These are phyloP conservation scores for Penelope pileata DNA, from an alignment of 2,113 vertebrate species.

Conservation along the genomic window DNA sequence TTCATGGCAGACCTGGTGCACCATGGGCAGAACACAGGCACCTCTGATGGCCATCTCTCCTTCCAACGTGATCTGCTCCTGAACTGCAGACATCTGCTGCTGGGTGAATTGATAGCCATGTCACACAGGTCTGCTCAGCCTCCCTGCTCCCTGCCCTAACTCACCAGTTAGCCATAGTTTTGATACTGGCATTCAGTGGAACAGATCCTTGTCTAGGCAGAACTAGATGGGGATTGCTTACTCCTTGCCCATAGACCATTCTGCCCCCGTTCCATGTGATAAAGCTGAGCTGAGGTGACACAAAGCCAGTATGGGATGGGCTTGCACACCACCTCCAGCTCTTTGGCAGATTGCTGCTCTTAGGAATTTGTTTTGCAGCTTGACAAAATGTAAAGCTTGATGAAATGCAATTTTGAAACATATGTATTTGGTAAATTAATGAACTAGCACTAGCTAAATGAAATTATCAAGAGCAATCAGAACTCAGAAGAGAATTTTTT, in stretches of 20 bases:
- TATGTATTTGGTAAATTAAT: slow-evolving; percentile 61
- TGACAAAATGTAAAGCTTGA: slow-evolving; percentile 46
- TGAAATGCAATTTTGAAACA: slow-evolving; percentile 42
- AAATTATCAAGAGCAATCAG: slow-evolving; percentile 63
- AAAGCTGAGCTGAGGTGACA: background rate
- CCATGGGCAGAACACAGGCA: background rate
- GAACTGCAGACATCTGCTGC: background rate
- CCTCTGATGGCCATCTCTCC: background rate
- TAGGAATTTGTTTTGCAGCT: slow-evolving; percentile 7
- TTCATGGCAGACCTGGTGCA: slow-evolving; percentile 22
- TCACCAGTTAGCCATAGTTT: background rate
- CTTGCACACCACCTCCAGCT: background rate
- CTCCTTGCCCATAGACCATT: background rate
- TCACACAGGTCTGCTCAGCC: background rate
- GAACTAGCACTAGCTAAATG: slow-evolving; percentile 43
- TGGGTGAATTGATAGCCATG: background rate
- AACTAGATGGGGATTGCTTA: background rate
- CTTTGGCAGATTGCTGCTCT: background rate
- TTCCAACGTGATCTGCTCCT: slow-evolving; percentile 16
- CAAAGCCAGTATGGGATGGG: background rate
- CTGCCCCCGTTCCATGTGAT: background rate
- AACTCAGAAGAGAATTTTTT: slow-evolving; percentile 31
- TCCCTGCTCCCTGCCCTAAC: background rate
- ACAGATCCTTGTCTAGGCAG: background rate
- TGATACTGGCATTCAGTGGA: background rate